Evolutionary conservation across 2,113 vertebrate genomes (phyloP).

Genomic region (Pongo pygmaeus): DNA sequence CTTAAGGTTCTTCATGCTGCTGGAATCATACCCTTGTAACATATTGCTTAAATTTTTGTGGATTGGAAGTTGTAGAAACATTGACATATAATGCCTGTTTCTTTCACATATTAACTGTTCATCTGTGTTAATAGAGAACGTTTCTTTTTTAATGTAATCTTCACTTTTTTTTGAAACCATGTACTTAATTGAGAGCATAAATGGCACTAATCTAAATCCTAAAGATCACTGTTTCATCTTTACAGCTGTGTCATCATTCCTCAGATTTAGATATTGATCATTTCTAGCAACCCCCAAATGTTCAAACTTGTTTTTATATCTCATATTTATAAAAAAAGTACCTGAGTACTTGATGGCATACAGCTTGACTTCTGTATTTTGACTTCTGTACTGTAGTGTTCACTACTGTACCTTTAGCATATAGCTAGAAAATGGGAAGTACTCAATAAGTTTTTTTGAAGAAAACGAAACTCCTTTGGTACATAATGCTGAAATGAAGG

Average conservation of each 20-base stretch:
- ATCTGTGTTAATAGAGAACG: background rate
- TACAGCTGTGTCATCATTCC: background rate
- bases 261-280: background rate
- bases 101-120: background rate
- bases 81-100: background rate
- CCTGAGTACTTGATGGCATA: background rate
- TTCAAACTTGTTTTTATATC: background rate
- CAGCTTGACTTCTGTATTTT: background rate
- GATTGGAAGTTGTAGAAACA: background rate
- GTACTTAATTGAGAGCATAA: background rate
- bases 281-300: background rate
- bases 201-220: background rate
- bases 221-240: background rate
- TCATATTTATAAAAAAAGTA: background rate
- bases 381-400: background rate
- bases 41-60: background rate
- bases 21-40: background rate
- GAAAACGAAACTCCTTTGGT: background rate
- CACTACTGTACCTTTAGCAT: background rate
- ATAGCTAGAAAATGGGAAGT: background rate
- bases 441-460: background rate
- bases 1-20: background rate
- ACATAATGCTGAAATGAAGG: background rate
- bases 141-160: background rate
- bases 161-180: background rate